Evolutionary conservation across 2,888 invertebrate species (phyloP), one percentile per base, ranked within the genome.

Genomic region (Hyppa rectilinea): DNA sequence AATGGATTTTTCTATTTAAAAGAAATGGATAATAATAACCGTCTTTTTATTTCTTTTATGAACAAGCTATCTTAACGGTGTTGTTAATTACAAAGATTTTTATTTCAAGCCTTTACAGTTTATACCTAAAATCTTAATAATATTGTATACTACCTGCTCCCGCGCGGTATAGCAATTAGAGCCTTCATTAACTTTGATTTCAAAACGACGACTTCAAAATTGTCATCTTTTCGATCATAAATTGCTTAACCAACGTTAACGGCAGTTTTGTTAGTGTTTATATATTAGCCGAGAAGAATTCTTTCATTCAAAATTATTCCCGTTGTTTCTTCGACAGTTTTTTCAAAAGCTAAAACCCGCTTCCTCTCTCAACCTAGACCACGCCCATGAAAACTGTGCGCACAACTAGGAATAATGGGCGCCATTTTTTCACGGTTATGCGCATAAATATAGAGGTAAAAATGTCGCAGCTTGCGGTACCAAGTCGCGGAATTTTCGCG

Each of bases 371-470:
- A 29, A 40, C 53, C 55, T 50, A 17, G 10, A 43, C 80, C 49
- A 64, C 2, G 5, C 31, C 26, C 34, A 52, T 10, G 26, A 50
- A 49, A 69, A 81, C 67, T 67, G 83, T 78, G 81, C 75, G 65
- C 78, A 75, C 71, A 74, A 70, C 74, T 78, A 80, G 71, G 65
- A 83, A 83, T 82, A 82, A 82, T 82, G 81, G 71, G 61, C 20
- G 61, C 50, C 81, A 78, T 82, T 81, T 83, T 75, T 82, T 81
- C 62, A 67, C 71, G 73, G 83, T 83, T 81, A 71, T 75, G 81
- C 72, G 72, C 72, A 82, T 83, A 83, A 81, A 82, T 82, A 83
- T 78, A 71, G 67, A 69, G 61, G 75, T 70, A 66, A 81, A n/a
- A 83, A 71, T 68, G 76, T 66, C 75, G 71, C 70, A 63, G 75